Conservation (phyloP, 2,113 vertebrate species). For the Anarhynchus alexandrinus region DNA sequence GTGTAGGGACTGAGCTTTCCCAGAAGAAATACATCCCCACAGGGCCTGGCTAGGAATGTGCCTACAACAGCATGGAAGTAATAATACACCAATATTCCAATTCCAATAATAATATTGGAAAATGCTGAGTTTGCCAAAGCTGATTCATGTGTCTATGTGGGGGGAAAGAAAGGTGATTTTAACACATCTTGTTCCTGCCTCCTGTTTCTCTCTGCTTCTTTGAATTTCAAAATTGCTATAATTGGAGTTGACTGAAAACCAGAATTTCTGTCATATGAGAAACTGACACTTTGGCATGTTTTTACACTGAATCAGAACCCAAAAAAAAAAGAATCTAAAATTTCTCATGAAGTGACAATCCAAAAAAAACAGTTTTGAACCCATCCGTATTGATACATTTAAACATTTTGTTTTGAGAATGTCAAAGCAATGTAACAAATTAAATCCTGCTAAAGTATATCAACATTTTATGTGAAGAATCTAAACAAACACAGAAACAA, state of each 20-base stretch:
- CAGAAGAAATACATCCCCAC: not conserved
- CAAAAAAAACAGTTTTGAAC: not conserved
- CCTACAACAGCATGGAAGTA: not conserved
- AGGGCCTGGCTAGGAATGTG: not conserved
- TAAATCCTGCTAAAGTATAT: not conserved
- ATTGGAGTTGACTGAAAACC: constrained; percentile 14
- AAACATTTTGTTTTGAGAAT: constrained; percentile 1
- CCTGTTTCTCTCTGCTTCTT: constrained; percentile 19
- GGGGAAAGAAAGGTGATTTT: not conserved
- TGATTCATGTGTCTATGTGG: not conserved
- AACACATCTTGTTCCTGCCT: constrained; percentile 3
- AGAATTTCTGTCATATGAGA: constrained; percentile 5
- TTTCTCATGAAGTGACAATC: not conserved
- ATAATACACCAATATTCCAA: not conserved
- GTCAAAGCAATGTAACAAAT: constrained; percentile 8
- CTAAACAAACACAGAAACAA: not conserved
- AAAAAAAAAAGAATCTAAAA: not conserved
- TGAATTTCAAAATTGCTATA: constrained; percentile 44
- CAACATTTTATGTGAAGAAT: not conserved
- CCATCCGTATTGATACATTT: not conserved
- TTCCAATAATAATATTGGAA: not conserved
- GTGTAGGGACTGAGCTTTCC: not conserved
- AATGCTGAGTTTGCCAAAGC: not conserved
- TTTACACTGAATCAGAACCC: constrained; percentile 24
- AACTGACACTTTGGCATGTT: constrained; percentile 21